Percentiles rank a stretch among this genome's conserved stretches.
Conservation (phyloP, 2,797 vertebrate genomes). For the Atherinosoma microstoma region DNA sequence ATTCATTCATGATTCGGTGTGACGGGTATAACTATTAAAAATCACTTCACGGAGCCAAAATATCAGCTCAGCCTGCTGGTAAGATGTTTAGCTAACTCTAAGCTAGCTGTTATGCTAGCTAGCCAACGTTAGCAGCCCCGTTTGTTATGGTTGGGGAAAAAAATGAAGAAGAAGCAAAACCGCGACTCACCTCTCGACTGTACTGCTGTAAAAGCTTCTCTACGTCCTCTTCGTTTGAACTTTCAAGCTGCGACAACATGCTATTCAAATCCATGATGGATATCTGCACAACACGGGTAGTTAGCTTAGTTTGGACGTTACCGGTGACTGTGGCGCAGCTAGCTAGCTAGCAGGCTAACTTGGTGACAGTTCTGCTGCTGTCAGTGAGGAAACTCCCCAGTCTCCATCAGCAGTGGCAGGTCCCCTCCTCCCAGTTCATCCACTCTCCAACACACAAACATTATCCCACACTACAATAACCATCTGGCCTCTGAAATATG, state of each 20-base stretch:
- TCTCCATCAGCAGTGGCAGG: slow-evolving; percentile 21
- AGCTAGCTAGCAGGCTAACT: slow-evolving; percentile 55
- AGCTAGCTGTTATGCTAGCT: slow-evolving; percentile 35
- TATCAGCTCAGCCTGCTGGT: not conserved
- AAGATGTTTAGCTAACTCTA: not conserved
- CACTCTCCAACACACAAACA: not conserved
- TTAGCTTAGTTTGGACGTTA: slow-evolving; percentile 9
- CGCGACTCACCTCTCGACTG: slow-evolving; percentile 88
- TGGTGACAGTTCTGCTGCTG: slow-evolving; percentile 21
- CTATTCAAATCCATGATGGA: slow-evolving; percentile 81
- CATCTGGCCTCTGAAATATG: not conserved
- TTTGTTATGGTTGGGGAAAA: slow-evolving; percentile 66
- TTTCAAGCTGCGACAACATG: slow-evolving; percentile 83
- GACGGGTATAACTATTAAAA: not conserved
- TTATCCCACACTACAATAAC: not conserved
- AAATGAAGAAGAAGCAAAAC: slow-evolving; percentile 5
- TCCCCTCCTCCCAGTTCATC: not conserved
- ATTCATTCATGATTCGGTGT: not conserved
- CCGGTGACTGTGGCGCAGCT: slow-evolving; percentile 25
- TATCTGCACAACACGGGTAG: slow-evolving; percentile 4
- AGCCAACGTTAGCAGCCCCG: slow-evolving; percentile 51
- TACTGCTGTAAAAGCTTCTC: slow-evolving; percentile 85
- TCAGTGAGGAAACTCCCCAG: slow-evolving; percentile 58
- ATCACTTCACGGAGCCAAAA: not conserved
- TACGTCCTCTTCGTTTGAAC: slow-evolving; percentile 76